Base-by-base conservation (phyloP, 2,888 invertebrate genomes). In the Chymomyza caudatula region DNA sequence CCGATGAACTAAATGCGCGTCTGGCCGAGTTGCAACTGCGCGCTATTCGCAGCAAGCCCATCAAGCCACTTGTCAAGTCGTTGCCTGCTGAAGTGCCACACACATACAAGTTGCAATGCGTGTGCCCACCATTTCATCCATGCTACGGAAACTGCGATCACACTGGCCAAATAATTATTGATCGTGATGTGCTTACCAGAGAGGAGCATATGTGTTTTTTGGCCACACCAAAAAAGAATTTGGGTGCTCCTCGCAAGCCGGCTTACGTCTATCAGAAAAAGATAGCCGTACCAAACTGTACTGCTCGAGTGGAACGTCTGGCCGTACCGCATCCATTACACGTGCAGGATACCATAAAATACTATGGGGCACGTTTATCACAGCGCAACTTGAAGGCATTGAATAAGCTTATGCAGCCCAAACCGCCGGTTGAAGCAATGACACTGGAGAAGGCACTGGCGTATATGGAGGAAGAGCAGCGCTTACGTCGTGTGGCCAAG, bases 101-200 rank as follows among this genome's bases (percentile, higher is more conserved):
- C 52, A 57, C 80, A n/a, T 88, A 86, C 56, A 83, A 80, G 47
- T 84, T 77, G 59, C 72, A 72, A 6, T 90, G 85, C 55, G 67
- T 85, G 17, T 87, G 87, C 25, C 88, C 89, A 0, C 81, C 77
- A 2, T 87, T 85, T 55, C 74, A 78, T 42, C 77, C 84, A 0
- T 76, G 83, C 60, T 86, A 88, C 54, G 56, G n/a, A 47, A 15
- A 15, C 5, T 89, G 90, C 61, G 80, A 86, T 57, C 90, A 90
- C 63, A 71, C 78, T 0, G 90, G 87, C 2, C 86, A 88, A 64
- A 83, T 89, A 2, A 83, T 88, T 8, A 78, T 90, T 20, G 88
- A 90, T 61, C 82, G 90, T 8, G 89, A 89, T 73, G 81, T 89
- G 51, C 66, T 90, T 1, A 87, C 88, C 0, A 73, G 80, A n/a